Percentiles rank a stretch among this genome's conserved stretches.
phyloP scores from a whole-genome alignment of 2,888 invertebrate species.

The Drosophila rellima region DNA sequence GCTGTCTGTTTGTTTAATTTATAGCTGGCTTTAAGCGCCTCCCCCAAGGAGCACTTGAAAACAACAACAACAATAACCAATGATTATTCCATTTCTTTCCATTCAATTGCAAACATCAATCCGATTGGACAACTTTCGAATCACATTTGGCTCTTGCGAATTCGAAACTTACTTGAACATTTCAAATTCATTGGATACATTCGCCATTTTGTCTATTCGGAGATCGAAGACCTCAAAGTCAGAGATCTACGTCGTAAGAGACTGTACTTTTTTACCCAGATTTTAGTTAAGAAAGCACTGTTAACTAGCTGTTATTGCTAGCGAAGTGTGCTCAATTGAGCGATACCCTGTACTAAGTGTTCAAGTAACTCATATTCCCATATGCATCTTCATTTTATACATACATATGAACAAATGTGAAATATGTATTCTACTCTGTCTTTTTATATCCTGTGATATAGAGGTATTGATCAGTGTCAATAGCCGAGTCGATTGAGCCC shows the following conservation, averaged over 20 bases:
- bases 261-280: slow-evolving; percentile 35
- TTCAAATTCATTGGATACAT: slow-evolving; percentile 27
- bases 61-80: slow-evolving; percentile 11
- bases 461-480: no score
- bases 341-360: neutral
- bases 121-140: slow-evolving; percentile 10
- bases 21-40: slow-evolving; percentile 68
- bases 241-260: neutral
- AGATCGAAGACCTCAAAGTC: neutral
- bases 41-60: slow-evolving; percentile 45
- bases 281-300: slow-evolving; percentile 12
- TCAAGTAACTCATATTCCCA: neutral
- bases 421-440: no score
- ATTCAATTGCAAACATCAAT: slow-evolving; percentile 4
- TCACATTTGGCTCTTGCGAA: neutral
- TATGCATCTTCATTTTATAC: neutral
- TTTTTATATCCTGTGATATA: no score
- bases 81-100: slow-evolving; percentile 8
- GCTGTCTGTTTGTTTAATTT: slow-evolving; percentile 73
- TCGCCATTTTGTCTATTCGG: slow-evolving; percentile 36
- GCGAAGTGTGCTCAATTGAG: neutral
- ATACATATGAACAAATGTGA: no score
- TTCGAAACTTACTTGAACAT: neutral
- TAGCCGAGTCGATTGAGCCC: no score
- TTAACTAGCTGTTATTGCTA: neutral